Evolutionary conservation across 2,113 vertebrate genomes (phyloP), one percentile per base, ranked within the genome.

Genomic region (Barbus barbus): DNA sequence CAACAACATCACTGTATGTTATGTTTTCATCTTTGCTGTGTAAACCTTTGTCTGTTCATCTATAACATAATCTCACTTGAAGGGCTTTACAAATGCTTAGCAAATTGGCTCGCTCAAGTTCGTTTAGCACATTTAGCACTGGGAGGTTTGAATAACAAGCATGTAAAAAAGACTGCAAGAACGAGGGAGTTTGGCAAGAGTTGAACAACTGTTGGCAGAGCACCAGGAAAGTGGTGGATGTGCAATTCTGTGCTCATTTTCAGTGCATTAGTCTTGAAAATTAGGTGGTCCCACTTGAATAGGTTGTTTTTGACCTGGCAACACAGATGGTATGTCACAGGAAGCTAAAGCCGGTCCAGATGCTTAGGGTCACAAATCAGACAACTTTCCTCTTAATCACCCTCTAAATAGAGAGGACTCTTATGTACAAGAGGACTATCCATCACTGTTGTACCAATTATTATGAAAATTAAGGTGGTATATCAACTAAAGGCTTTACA

Each of bases 281-380:
- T 72, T n/a, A 81, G 48, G 61, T 77, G 28, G 56, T 83, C 44
- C 76, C 48, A 36, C 71, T 67, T 58, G 31, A 81, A 38, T 38
- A 81, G 12, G 67, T 67, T 83, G 56, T 83, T 86, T 80, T 80
- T 83, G 69, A 72, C 58, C 24, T 83, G 67, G 79, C 77, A 79
- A 53, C 83, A 82, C 76, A 86, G 46, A 74, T 73, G 81, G 81
- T 53, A 61, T 78, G 44, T 65, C 75, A 31, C 24, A 67, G 24
- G 46, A 26, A 36, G 65, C 76, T 71, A 77, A 46, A 78, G 67
- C 51, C 24, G 0, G 51, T 51, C 65, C 74, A 72, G 63, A 78
- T 82, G 65, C 58, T 77, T 48, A 63, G 81, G 80, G 80, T 82
- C 60, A 71, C 53, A 60, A 83, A 61, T 41, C 56, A 63, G 38